Conservation (phyloP, 1,140 invertebrate species). For the Caenorhabditis remanei region DNA sequence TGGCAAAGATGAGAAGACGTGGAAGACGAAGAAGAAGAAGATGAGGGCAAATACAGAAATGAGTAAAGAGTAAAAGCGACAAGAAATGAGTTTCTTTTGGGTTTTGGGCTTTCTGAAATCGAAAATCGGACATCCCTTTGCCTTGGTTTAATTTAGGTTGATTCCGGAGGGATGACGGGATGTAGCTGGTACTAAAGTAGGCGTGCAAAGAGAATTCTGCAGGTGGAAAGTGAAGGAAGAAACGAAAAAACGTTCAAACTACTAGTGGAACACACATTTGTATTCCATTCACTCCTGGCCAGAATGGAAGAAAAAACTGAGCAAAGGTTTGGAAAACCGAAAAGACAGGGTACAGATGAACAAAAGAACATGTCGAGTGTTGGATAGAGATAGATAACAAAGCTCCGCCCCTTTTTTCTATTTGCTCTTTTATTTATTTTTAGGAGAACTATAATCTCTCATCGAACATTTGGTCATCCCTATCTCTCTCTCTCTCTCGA, state of each 20-base stretch:
- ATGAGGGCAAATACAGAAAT: conserved; percentile 48
- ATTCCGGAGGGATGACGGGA: conserved; percentile 1
- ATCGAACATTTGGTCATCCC: conserved; percentile 32
- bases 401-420: not conserved
- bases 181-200: not conserved
- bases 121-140: conserved; percentile 21
- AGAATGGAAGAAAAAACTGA: not conserved
- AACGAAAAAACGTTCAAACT: not conserved
- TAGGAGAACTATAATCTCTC: conserved; percentile 30
- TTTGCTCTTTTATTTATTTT: conserved; percentile 35
- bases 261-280: not conserved
- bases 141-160: conserved; percentile 4
- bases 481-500: not conserved
- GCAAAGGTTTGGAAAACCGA: not conserved
- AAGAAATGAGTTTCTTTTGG: conserved; percentile 45
- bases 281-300: too few species aligned
- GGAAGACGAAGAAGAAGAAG: not conserved
- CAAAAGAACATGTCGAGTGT: not conserved
- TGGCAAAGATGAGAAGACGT: not conserved
- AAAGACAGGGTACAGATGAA: not conserved
- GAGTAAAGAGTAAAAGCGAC: conserved; percentile 47
- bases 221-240: not conserved
- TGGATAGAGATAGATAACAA: not conserved
- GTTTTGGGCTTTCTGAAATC: conserved; percentile 25
- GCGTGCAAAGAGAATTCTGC: not conserved